These are phyloP conservation scores for Plebejus argus DNA, from an alignment of 2,888 invertebrate genomes.

Conservation along the genomic window DNA sequence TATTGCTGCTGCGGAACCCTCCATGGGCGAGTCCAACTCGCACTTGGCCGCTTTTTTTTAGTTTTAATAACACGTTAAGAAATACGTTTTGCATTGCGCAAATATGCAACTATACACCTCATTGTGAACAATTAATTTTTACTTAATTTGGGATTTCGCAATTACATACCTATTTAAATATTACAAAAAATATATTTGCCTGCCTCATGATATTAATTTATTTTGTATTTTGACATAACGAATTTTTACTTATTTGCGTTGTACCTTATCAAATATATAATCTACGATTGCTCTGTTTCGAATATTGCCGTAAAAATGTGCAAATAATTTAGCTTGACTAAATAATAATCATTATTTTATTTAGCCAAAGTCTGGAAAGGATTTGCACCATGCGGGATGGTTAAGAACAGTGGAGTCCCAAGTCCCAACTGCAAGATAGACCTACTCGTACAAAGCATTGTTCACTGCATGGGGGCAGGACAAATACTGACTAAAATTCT, in stretches of 20 bases:
- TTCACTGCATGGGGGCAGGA: constrained; percentile 11
- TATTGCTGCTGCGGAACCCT: no score
- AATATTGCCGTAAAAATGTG: no score
- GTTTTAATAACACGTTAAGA: neutral
- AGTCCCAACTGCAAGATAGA: constrained; percentile 6
- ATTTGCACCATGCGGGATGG: neutral
- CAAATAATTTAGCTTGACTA: no score
- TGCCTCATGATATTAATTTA: no score
- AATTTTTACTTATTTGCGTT: no score
- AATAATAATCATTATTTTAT: neutral
- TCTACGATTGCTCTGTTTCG: no score
- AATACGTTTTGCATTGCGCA: constrained; percentile 9
- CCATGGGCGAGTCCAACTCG: no score
- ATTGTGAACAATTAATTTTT: neutral
- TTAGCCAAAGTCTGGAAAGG: neutral
- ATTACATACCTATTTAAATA: neutral
- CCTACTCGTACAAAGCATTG: constrained; percentile 16
- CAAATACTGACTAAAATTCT: neutral
- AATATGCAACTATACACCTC: neutral
- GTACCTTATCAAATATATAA: no score
- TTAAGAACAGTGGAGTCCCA: constrained; percentile 34
- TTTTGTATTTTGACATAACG: no score
- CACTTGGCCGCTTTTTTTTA: no score
- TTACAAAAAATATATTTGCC: neutral
- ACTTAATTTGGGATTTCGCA: neutral